These are phyloP conservation scores for Lethrus apterus DNA, from an alignment of 1,140 invertebrate genomes.

Conservation along the genomic window DNA sequence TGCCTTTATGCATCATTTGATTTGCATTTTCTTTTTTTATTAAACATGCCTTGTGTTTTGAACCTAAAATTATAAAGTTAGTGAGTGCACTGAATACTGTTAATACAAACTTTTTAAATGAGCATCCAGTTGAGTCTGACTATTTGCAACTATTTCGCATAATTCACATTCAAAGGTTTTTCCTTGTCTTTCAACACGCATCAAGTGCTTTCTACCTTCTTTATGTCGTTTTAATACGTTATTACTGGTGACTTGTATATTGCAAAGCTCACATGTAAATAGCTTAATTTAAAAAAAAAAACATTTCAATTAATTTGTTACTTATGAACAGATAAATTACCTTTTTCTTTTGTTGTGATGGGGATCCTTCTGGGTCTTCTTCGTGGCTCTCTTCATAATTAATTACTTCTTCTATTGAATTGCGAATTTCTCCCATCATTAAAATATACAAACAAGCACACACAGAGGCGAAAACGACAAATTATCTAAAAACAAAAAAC, in stretches of 20 bases:
- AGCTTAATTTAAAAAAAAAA: slow-evolving; percentile 18
- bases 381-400: background rate
- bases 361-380: slow-evolving; percentile 5
- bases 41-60: slow-evolving; percentile 31
- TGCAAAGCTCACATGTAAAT: slow-evolving; percentile 34
- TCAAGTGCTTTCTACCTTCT: slow-evolving; percentile 35
- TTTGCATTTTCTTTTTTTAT: slow-evolving; percentile 30
- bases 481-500: too few species aligned
- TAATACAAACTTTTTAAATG: slow-evolving; percentile 33
- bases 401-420: slow-evolving; percentile 23
- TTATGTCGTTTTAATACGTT: slow-evolving; percentile 36
- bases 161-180: slow-evolving; percentile 37
- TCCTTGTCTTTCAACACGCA: slow-evolving; percentile 33
- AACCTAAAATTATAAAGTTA: slow-evolving; percentile 23
- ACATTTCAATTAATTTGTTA: slow-evolving; percentile 1
- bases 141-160: slow-evolving; percentile 36
- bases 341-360: slow-evolving; percentile 6
- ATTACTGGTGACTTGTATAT: slow-evolving; percentile 34
- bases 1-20: slow-evolving; percentile 25
- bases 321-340: background rate
- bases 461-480: too few species aligned
- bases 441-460: too few species aligned
- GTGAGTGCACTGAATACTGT: background rate
- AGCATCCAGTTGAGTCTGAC: slow-evolving; percentile 37
- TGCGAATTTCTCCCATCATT: slow-evolving; percentile 24